A percentile compares a stretch with the other conserved stretches of the same genome.
phyloP scores from a whole-genome alignment of 1,140 invertebrate species.

The Lanistes nyassanus region DNA sequence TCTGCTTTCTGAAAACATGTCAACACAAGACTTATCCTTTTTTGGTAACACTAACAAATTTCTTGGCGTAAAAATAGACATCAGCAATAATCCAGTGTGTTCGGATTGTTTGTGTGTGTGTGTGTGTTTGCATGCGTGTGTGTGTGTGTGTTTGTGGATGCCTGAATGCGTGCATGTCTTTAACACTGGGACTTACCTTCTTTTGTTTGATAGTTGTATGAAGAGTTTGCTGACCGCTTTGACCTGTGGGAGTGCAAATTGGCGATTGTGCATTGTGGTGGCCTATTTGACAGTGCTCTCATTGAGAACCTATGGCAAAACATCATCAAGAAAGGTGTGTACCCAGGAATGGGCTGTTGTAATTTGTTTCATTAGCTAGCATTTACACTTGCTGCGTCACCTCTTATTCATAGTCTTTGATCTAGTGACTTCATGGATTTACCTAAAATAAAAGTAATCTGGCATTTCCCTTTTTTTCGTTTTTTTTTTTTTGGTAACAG shows the following conservation, averaged over 20 bases:
- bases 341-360: constrained; percentile 20
- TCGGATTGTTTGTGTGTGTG: no score
- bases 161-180: no score
- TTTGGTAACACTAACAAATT: no score
- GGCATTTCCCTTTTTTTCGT: neutral
- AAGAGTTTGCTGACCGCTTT: constrained; percentile 70
- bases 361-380: neutral
- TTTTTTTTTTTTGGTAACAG: neutral
- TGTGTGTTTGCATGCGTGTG: no score
- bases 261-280: constrained; percentile 71
- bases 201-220: constrained; percentile 73
- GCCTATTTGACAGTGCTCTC: constrained; percentile 68
- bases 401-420: no score
- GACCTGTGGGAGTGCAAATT: constrained; percentile 70
- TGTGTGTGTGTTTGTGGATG: no score
- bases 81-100: no score
- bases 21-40: no score
- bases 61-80: no score
- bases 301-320: constrained; percentile 71
- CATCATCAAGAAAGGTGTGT: constrained; percentile 71
- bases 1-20: no score
- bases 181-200: neutral
- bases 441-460: neutral
- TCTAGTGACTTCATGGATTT: no score
- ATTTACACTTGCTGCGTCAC: neutral